Evolutionary conservation across 1,140 invertebrate genomes (phyloP).

Genomic region (Formica exsecta): DNA sequence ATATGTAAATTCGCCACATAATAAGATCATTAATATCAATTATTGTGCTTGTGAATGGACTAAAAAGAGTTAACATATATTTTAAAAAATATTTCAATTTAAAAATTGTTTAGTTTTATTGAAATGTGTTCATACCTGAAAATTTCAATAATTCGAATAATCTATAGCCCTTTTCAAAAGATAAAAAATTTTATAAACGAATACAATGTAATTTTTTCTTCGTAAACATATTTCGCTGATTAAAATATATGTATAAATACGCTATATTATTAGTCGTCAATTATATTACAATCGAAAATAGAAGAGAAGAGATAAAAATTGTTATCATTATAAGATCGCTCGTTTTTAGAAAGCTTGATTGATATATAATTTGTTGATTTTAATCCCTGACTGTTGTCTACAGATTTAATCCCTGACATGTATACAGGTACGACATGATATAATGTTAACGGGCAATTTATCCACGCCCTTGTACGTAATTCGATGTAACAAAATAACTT

Average conservation of each 20-base stretch:
- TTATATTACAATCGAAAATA: background rate
- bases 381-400: slow-evolving; percentile 16
- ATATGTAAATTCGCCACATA: slow-evolving; percentile 6
- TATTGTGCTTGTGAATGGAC: background rate
- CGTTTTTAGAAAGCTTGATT: background rate
- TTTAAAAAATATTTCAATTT: background rate
- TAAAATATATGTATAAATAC: background rate
- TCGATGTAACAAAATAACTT: slow-evolving; percentile 57
- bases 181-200: background rate
- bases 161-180: background rate
- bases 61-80: background rate
- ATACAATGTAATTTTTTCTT: background rate
- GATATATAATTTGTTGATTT: slow-evolving; percentile 1
- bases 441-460: slow-evolving; percentile 56
- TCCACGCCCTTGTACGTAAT: slow-evolving; percentile 57
- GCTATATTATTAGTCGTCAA: background rate
- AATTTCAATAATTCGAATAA: background rate
- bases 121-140: background rate
- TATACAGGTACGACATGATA: slow-evolving; percentile 32
- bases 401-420: slow-evolving; percentile 25
- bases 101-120: background rate
- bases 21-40: slow-evolving; percentile 7
- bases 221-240: background rate
- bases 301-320: background rate
- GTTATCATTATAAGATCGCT: background rate